These are phyloP conservation scores for Apodemia duryi DNA, from an alignment of 2,888 invertebrate species.

Conservation along the genomic window DNA sequence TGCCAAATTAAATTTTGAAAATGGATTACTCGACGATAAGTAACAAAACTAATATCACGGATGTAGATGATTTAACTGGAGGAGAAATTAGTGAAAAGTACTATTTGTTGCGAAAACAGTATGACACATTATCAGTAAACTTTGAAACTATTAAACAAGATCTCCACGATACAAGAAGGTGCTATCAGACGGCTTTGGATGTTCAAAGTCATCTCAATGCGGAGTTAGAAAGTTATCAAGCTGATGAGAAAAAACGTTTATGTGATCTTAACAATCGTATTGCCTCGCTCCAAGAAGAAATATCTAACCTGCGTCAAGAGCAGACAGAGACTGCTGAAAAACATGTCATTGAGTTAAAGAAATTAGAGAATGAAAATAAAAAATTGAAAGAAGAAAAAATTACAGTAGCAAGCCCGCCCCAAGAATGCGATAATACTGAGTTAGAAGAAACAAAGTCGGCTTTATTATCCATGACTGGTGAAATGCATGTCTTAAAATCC, in stretches of 20 bases:
- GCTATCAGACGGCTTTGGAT: slow-evolving; percentile 65
- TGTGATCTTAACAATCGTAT: slow-evolving; percentile 52
- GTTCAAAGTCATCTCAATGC: slow-evolving; percentile 63
- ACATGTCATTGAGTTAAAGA: slow-evolving; percentile 52
- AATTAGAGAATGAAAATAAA: slow-evolving; percentile 50
- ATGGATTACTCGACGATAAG: slow-evolving; percentile 73
- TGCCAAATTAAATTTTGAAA: slow-evolving; percentile 1
- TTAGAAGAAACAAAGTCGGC: slow-evolving; percentile 55
- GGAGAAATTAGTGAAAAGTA: slow-evolving; percentile 63
- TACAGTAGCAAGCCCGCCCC: slow-evolving; percentile 45
- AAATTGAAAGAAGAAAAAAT: slow-evolving; percentile 57
- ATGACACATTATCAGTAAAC: slow-evolving; percentile 51
- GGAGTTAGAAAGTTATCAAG: slow-evolving; percentile 63
- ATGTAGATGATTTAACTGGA: slow-evolving; percentile 57
- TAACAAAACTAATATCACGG: slow-evolving; percentile 61
- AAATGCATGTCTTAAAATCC: slow-evolving; percentile 48
- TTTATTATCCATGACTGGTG: slow-evolving; percentile 46
- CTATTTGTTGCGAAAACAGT: slow-evolving; percentile 63
- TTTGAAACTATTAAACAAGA: slow-evolving; percentile 67
- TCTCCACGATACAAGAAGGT: slow-evolving; percentile 60
- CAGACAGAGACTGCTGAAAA: slow-evolving; percentile 50
- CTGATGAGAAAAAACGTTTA: slow-evolving; percentile 51
- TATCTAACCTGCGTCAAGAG: slow-evolving; percentile 53
- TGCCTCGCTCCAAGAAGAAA: slow-evolving; percentile 58
- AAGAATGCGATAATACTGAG: slow-evolving; percentile 55